A percentile compares a stretch with the other conserved stretches of the same genome.
Evolutionary conservation across 2,113 vertebrate species (phyloP).

Genomic region (Eubucco bourcierii): DNA sequence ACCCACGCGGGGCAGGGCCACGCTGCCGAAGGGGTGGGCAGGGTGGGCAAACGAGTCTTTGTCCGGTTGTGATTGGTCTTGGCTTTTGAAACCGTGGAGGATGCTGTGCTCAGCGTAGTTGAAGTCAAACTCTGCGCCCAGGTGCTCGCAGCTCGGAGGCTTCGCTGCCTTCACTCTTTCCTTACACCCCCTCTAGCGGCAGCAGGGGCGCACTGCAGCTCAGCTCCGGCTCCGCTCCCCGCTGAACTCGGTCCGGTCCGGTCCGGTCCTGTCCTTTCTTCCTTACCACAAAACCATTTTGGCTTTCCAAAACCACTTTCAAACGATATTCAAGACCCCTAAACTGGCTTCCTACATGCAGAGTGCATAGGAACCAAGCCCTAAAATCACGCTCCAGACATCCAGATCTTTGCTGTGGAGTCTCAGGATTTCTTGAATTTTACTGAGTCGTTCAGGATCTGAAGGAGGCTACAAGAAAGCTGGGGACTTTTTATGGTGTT

Average conservation of each 20-base stretch:
- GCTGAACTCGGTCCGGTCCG: neutral
- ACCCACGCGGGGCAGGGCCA: fast-evolving
- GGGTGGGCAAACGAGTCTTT: neutral
- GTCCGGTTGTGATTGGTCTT: neutral
- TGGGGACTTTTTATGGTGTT: too few relatives aligned
- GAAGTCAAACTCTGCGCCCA: neutral
- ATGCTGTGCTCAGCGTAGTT: neutral
- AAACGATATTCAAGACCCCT: neutral
- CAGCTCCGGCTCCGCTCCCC: fast-evolving
- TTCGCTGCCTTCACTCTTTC: conserved; percentile 13
- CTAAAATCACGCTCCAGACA: neutral
- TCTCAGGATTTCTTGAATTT: neutral
- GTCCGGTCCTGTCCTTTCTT: neutral
- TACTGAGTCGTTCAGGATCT: neutral
- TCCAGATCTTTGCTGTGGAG: neutral
- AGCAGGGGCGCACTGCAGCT: neutral
- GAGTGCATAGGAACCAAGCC: neutral
- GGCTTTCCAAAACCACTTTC: neutral
- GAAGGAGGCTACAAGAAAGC: too few relatives aligned
- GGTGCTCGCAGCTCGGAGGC: neutral
- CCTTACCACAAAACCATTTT: neutral
- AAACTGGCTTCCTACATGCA: neutral
- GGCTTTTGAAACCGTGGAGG: neutral
- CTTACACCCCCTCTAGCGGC: conserved; percentile 56
- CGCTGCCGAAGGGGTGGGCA: neutral